A percentile compares a stretch with the other conserved stretches of the same genome.
Conservation (phyloP, 2,113 vertebrate genomes). For the Dicentrarchus labrax region DNA sequence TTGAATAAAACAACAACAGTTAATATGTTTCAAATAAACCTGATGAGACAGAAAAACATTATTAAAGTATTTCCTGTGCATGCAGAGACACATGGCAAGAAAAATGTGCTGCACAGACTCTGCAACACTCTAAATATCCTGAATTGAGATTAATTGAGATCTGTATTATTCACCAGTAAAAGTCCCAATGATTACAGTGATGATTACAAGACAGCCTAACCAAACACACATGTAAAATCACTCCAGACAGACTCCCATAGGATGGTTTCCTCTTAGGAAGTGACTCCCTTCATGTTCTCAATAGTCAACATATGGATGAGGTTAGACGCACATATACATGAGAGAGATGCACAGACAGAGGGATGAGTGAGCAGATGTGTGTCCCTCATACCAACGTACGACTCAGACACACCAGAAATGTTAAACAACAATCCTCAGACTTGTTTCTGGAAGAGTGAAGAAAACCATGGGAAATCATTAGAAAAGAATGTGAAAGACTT, state of each 20-base stretch:
- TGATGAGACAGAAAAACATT: background rate
- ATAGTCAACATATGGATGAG: slow-evolving; percentile 68
- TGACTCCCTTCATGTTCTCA: slow-evolving; percentile 57
- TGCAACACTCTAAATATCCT: slow-evolving; percentile 8
- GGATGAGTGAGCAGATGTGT: slow-evolving; percentile 64
- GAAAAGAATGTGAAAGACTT: slow-evolving; percentile 14
- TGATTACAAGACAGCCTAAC: slow-evolving; percentile 67
- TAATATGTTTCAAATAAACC: too few relatives aligned
- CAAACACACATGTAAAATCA: slow-evolving; percentile 67
- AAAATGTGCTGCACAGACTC: background rate
- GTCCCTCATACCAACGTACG: slow-evolving; percentile 18
- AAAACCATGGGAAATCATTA: slow-evolving; percentile 12
- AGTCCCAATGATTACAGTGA: slow-evolving; percentile 46
- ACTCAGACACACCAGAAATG: slow-evolving; percentile 21
- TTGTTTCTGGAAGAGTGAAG: slow-evolving; percentile 13
- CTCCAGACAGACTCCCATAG: slow-evolving; percentile 54
- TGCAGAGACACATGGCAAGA: background rate
- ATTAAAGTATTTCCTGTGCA: background rate
- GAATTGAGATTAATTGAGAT: slow-evolving; percentile 44
- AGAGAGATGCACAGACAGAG: slow-evolving; percentile 41
- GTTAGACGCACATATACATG: slow-evolving; percentile 62
- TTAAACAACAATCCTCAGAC: slow-evolving; percentile 38
- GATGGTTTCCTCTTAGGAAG: slow-evolving; percentile 62
- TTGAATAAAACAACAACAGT: too few relatives aligned
- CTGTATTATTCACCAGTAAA: slow-evolving; percentile 37